phyloP scores from a whole-genome alignment of 1,140 invertebrate genomes.

The Galleria mellonella region DNA sequence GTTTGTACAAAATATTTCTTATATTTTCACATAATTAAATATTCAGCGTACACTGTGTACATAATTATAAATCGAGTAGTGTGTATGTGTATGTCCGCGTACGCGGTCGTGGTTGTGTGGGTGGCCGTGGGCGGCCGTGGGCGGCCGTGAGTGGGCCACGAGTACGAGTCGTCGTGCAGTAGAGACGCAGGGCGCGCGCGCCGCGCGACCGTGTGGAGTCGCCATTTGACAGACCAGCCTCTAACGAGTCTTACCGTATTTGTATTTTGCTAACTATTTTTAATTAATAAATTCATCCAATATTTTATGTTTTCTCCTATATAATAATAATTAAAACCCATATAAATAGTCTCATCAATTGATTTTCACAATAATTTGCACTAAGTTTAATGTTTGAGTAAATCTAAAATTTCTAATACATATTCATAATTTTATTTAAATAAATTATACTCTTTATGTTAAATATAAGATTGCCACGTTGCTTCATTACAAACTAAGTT shows the following conservation, averaged over 20 bases:
- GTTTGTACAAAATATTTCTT: conserved; percentile 16
- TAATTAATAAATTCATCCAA: conserved; percentile 74
- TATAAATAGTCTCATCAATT: conserved; percentile 69
- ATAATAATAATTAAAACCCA: conserved; percentile 73
- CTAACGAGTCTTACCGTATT: conserved; percentile 71
- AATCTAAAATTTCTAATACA: conserved; percentile 74
- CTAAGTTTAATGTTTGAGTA: conserved; percentile 70
- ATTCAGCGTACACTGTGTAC: not conserved
- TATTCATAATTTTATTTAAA: conserved; percentile 70
- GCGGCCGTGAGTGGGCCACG: conserved; percentile 7
- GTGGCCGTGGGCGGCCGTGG: not conserved
- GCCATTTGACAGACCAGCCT: conserved; percentile 64
- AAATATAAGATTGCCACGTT: conserved; percentile 70
- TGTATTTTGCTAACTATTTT: conserved; percentile 74
- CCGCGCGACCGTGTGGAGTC: conserved; percentile 6
- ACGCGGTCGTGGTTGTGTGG: no score
- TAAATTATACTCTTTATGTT: conserved; percentile 73
- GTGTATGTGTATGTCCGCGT: not conserved
- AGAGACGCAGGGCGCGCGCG: conserved; percentile 6
- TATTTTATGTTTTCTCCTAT: conserved; percentile 70
- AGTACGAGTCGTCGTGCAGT: not conserved
- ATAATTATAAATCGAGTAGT: no score
- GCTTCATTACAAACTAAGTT: conserved; percentile 71
- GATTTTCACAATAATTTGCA: conserved; percentile 73
- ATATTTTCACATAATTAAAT: not conserved